Evolutionary conservation across 2,113 vertebrate genomes (phyloP).

Genomic region (Cranoglanis bouderius): DNA sequence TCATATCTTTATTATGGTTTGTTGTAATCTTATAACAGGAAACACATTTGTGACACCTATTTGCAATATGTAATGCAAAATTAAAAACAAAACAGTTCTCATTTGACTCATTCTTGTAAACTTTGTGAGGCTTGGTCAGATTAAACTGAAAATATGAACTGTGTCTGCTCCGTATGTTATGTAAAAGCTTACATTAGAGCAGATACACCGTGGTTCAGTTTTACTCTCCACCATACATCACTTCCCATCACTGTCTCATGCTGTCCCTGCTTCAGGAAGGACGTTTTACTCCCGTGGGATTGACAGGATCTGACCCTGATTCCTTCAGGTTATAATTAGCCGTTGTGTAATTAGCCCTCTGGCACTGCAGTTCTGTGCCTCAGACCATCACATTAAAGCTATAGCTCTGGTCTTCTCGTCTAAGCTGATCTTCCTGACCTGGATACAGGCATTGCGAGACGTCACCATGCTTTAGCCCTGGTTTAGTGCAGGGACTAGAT

Average conservation of each 20-base stretch:
- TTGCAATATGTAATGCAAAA: neutral
- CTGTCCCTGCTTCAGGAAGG: neutral
- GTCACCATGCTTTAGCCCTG: neutral
- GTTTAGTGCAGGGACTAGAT: neutral
- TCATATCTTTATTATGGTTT: neutral
- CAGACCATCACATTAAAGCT: neutral
- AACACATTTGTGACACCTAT: neutral
- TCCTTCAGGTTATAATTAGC: conserved; percentile 32
- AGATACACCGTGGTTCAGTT: neutral
- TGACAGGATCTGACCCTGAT: conserved; percentile 29
- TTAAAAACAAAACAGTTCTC: neutral
- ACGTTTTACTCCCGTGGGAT: neutral
- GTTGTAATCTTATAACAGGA: neutral
- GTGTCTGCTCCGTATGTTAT: neutral
- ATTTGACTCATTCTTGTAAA: neutral
- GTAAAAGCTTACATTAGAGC: neutral
- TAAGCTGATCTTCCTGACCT: neutral
- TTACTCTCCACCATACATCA: neutral
- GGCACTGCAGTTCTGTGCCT: neutral
- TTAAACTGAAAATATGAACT: neutral
- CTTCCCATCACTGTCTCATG: neutral
- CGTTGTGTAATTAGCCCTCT: neutral
- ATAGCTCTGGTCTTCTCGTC: neutral
- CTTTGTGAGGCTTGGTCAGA: neutral
- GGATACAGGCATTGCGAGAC: neutral